Conservation (phyloP, 2,888 invertebrate species). For the Eilema sororculum region DNA sequence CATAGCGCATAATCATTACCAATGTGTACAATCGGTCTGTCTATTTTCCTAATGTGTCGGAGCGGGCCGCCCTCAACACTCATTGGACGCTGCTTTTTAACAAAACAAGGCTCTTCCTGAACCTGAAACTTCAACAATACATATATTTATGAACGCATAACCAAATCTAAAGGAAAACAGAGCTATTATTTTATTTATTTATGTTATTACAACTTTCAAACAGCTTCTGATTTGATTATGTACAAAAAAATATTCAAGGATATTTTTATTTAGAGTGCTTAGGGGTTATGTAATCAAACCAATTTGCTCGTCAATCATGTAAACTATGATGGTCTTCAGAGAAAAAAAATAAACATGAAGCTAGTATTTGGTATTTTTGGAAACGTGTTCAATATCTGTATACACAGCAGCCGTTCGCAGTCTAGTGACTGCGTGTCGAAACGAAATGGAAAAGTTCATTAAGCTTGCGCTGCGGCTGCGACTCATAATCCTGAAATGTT, state of each 20-base stretch:
- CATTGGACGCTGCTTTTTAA: constrained; percentile 70
- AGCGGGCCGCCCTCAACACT: constrained; percentile 63
- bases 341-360: constrained; percentile 31
- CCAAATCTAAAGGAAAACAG: constrained; percentile 61
- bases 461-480: constrained; percentile 59
- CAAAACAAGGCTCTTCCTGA: constrained; percentile 75
- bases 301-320: constrained; percentile 37
- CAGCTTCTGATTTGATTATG: constrained; percentile 62
- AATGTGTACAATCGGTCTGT: constrained; percentile 67
- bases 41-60: constrained; percentile 79
- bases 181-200: constrained; percentile 67
- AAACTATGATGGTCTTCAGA: constrained; percentile 46
- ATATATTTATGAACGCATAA: constrained; percentile 68
- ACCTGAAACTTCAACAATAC: constrained; percentile 75
- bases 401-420: constrained; percentile 25
- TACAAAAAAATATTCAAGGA: constrained; percentile 49
- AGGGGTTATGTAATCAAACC: constrained; percentile 41
- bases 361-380: constrained; percentile 30
- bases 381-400: constrained; percentile 16
- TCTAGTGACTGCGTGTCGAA: constrained; percentile 46
- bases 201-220: constrained; percentile 59
- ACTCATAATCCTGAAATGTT: constrained; percentile 78
- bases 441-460: constrained; percentile 59
- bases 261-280: constrained; percentile 43
- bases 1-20: constrained; percentile 60